Base-by-base conservation (phyloP, 2,797 vertebrate species). In the Peromyscus aztecus region DNA sequence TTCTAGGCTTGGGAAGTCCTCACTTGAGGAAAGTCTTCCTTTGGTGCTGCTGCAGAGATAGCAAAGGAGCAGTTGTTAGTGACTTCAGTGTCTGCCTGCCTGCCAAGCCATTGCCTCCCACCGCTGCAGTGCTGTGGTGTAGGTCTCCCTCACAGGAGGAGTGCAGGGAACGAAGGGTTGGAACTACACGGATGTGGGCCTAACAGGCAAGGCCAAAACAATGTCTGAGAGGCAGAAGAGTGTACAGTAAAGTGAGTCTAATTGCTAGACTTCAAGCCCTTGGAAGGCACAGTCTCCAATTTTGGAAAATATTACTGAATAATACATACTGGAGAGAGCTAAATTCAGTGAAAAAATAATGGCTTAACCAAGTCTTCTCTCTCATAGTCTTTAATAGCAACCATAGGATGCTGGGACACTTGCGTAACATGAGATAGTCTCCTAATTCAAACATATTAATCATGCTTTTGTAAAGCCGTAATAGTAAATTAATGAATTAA, bases 391-490 rank as follows among this genome's bases (percentile, higher is more conserved):
- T 73, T 88, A 19, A 29, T 75, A 59, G 65, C 65, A 81, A 24
- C 59, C 63, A 29, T 4, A 4, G 52, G 87, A 76, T 73, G 46
- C 34, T 24, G 3, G 63, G 85, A 34, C 71, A 46, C 59, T 63
- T 61, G 71, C 85, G 34, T 87, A 94, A 77, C 43, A 71, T 6
- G 27, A 93, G 69, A 65, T 81, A 81, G 14, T 67, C 85, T 77
- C 27, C 81, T 94, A 6, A 88, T 81, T 90, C 71, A 69, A 59
- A 95, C 37, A 6, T 88, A 75, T n/a, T 71, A 86, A 82, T 91
- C 61, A 43, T 83, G 17, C 59, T 78, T 31, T 84, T 75, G 34
- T n/a, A 57, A 71, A 9, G 13, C 90, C 57, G 73, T 37, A 61
- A 76, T 63, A 40, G 6, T 59, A 13, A n/a, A 65, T n/a, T 40